A percentile compares a stretch with the other conserved stretches of the same genome.
phyloP scores from a whole-genome alignment of 2,113 vertebrate species.

The Macaca fascicularis region DNA sequence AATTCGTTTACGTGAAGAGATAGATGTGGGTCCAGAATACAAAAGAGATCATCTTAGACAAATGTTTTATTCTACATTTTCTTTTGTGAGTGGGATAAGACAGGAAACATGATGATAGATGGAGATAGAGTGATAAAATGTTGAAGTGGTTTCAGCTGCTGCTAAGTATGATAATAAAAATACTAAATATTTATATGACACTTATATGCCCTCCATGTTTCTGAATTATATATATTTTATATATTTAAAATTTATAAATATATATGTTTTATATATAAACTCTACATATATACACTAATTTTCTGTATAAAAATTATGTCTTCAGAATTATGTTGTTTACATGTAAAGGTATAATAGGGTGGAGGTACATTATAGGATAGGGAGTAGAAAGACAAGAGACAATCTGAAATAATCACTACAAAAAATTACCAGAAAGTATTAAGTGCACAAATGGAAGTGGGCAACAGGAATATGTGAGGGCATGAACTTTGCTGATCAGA shows the following conservation, averaged over 20 bases:
- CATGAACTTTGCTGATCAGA: background rate
- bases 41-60: background rate
- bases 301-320: background rate
- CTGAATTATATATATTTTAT: background rate
- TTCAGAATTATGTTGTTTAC: background rate
- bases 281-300: background rate
- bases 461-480: background rate
- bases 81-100: background rate
- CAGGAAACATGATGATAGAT: background rate
- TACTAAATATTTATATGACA: background rate
- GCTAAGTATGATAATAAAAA: background rate
- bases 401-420: background rate
- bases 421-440: background rate
- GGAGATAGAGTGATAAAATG: background rate
- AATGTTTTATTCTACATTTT: background rate
- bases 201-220: background rate
- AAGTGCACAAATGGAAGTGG: background rate
- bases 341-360: background rate
- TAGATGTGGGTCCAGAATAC: background rate
- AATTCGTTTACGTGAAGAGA: background rate
- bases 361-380: background rate
- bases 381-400: background rate
- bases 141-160: background rate
- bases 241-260: too few relatives aligned
- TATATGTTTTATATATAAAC: background rate